These are phyloP conservation scores for Neostethus bicornis DNA, from an alignment of 2,797 vertebrate genomes.

Conservation along the genomic window DNA sequence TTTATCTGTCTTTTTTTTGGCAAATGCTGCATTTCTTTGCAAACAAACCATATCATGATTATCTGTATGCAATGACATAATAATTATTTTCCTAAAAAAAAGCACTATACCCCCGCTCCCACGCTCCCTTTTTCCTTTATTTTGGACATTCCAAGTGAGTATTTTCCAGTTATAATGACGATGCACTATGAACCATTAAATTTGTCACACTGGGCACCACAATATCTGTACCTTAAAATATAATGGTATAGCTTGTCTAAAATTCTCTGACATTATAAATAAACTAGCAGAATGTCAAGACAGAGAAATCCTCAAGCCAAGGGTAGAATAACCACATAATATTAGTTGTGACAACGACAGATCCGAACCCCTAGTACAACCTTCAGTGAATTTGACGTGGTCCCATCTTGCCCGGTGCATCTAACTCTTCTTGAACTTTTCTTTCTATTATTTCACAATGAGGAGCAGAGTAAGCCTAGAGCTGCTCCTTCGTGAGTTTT, in stretches of 20 bases:
- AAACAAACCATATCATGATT: too few relatives aligned
- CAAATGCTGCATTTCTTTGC: too few relatives aligned
- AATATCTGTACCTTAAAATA: slow-evolving; percentile 3
- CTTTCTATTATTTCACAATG: slow-evolving; percentile 49
- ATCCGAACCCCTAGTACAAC: slow-evolving; percentile 51
- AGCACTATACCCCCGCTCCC: too few relatives aligned
- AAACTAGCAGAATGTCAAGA: slow-evolving; percentile 43
- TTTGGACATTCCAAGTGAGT: neutral
- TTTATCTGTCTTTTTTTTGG: too few relatives aligned
- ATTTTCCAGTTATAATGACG: neutral
- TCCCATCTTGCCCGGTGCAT: slow-evolving; percentile 62
- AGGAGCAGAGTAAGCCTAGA: slow-evolving; percentile 52
- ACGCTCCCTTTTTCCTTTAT: neutral
- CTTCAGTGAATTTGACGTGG: slow-evolving; percentile 66
- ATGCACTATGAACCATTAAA: neutral
- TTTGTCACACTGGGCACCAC: neutral
- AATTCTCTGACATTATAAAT: slow-evolving; percentile 35
- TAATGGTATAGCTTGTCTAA: slow-evolving; percentile 2
- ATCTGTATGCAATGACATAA: too few relatives aligned
- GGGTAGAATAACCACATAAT: slow-evolving; percentile 39
- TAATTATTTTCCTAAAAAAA: too few relatives aligned
- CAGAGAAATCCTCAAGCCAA: slow-evolving; percentile 46
- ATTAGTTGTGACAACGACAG: slow-evolving; percentile 69
- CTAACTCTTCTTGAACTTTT: slow-evolving; percentile 67
- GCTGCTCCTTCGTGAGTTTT: slow-evolving; percentile 66